Base-by-base conservation (phyloP, 2,888 invertebrate species). In the Eledona agricola region DNA sequence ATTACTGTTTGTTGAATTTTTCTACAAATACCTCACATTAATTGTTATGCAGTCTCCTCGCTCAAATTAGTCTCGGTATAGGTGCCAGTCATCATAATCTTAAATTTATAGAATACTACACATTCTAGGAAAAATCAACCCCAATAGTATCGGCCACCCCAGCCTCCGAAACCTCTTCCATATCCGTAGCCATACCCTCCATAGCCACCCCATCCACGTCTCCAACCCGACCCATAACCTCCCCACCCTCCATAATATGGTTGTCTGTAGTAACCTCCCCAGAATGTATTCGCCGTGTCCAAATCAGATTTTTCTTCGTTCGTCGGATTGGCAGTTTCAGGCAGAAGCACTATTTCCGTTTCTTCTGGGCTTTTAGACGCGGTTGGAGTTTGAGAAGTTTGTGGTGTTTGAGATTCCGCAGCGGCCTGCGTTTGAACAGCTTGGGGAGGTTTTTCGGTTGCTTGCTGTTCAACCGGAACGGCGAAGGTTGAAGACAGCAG, bases 221-320 rank as follows among this genome's bases (percentile, higher is more conserved):
- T 34, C 53, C 53, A 59, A 4, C 60, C 55, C 7, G 40, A 38
- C 26, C 54, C 40, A 10, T 50, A 50, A 7, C 58, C 52, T 2
- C 60, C 53, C 50, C 51, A 60, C 15, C 54, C 54, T 3, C 49
- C 49, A 1, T 53, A 55, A 19, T 50, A 28, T 9, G 42, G 42
- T 4, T 17, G 17, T 16, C 42, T 22, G 9, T 34, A 42, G 9
- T 50, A 50, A 22, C 32, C 25, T 7, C 62, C 60, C 65, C 65
- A 65, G 23, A 61, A 58, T 0, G 63, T 62, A 31, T 63, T 63
- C 5, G 65, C 65, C 1, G 65, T 64, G 6, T 65, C 63, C 15
- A 65, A 56, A 47, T 64, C 64, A 9, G 45, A 57, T 25, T 56
- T 60, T 10, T 54, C 56, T 16, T 32, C 43, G 10, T n/a, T 42